Base-by-base conservation (phyloP, 2,888 invertebrate species). In the Synanthedon vespiformis region DNA sequence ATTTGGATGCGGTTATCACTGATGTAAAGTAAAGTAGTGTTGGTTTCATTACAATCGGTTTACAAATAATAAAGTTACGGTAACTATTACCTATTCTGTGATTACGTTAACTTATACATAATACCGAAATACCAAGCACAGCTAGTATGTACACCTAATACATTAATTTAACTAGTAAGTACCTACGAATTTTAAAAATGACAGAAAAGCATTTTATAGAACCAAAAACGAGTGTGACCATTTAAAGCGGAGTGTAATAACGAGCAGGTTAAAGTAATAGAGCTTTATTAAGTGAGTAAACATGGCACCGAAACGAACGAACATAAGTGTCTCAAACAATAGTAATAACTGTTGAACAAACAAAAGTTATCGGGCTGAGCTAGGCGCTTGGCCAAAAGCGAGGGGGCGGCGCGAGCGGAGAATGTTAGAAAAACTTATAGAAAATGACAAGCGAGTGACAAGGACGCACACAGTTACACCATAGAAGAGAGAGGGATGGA, bases 341-440 rank as follows among this genome's bases (percentile, higher is more conserved):
- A 72, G 73, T 77, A 74, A 68, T 80, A 80, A 84, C 79, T 81
- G 72, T 79, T 81, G 81, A 77, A 69, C 81, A 84, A 84, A 85
- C 77, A 84, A 75, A 76, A 77, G 72, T 79, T 79, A 83, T 77
- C 79, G 77, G 65, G 74, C 70, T 67, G 68, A 70, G 69, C 67
- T 74, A 68, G 74, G 73, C 81, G 79, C 76, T 79, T 78, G 83
- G 68, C 76, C 80, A 76, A 82, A 82, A 80, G 81, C 73, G 79
- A 77, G 75, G 64, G 63, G 80, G 77, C 79, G 75, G 70, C 67
- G 72, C 71, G 71, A 74, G 69, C 75, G 71, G 81, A 78, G 84
- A 82, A 80, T 77, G 83, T 84, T 85, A 86, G 87, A 87, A 87
- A 87, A 87, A 85, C 84, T 86, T 84, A 86, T 84, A 86, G 86